Percentiles rank a stretch among this genome's conserved stretches.
Conservation (phyloP, 2,797 vertebrate genomes). For the Percopsis omiscomaycus region DNA sequence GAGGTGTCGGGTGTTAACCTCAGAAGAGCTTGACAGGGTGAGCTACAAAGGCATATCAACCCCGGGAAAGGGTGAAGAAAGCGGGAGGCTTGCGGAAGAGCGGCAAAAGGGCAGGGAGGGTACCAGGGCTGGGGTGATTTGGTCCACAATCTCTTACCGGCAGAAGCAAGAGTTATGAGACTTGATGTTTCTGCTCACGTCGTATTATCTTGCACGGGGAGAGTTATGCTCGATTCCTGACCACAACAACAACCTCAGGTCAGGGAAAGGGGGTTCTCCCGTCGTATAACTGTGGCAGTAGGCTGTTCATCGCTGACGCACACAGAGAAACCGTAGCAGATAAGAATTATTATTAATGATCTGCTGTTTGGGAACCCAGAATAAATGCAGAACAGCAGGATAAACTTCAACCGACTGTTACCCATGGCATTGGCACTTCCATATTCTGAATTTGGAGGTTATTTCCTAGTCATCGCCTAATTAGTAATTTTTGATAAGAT, state of each 20-base stretch:
- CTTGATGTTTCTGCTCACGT: neutral
- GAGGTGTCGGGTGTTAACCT: neutral
- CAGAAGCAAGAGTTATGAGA: neutral
- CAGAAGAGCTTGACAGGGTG: neutral
- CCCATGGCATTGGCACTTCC: too few relatives aligned
- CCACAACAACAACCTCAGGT: slow-evolving; percentile 50
- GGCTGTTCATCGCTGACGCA: slow-evolving; percentile 23
- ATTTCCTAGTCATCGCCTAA: too few relatives aligned
- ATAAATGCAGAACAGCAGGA: neutral
- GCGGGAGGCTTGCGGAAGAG: neutral
- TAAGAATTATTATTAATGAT: slow-evolving; percentile 59
- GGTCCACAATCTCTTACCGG: slow-evolving; percentile 10
- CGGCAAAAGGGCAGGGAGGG: neutral
- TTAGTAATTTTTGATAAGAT: too few relatives aligned
- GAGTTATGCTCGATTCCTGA: slow-evolving; percentile 20
- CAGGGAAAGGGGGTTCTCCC: slow-evolving; percentile 25
- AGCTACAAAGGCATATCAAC: neutral
- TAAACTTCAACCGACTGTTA: too few relatives aligned
- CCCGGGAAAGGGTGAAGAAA: slow-evolving; percentile 8
- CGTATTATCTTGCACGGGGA: slow-evolving; percentile 14
- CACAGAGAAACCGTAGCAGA: slow-evolving; percentile 43
- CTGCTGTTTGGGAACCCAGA: slow-evolving; percentile 50
- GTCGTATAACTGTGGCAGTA: slow-evolving; percentile 9
- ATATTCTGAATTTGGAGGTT: too few relatives aligned
- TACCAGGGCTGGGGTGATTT: neutral